Evolutionary conservation across 2,888 invertebrate species (phyloP).

Genomic region (Rotaria macrura): DNA sequence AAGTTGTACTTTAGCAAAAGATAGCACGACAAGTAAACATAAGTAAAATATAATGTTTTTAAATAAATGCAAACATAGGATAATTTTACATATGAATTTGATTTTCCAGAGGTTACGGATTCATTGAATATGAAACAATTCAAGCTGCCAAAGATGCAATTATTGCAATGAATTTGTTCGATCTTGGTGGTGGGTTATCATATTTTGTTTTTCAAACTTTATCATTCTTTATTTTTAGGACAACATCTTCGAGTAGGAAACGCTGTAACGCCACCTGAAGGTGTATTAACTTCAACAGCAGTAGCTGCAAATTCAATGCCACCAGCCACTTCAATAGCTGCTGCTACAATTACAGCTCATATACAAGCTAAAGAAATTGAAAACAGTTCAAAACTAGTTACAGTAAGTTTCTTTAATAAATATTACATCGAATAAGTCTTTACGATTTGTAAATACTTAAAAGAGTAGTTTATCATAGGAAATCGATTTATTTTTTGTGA

Average conservation of each 20-base stretch:
- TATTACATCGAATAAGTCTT: not conserved
- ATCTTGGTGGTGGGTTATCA: slow-evolving; percentile 69
- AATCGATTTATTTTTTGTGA: too few species aligned
- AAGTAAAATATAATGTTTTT: slow-evolving; percentile 41
- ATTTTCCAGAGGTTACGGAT: slow-evolving; percentile 77
- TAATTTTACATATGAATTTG: too few species aligned
- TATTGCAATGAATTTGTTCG: slow-evolving; percentile 96
- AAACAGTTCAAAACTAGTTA: not conserved
- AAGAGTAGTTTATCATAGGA: too few species aligned
- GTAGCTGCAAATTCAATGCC: slow-evolving; percentile 70
- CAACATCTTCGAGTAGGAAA: slow-evolving; percentile 77
- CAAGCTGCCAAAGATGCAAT: slow-evolving; percentile 90
- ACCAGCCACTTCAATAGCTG: slow-evolving; percentile 75
- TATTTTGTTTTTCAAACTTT: not conserved
- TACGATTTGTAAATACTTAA: not conserved
- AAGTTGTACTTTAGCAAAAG: slow-evolving; percentile 62
- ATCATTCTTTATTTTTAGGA: slow-evolving; percentile 53
- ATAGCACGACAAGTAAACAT: slow-evolving; percentile 64
- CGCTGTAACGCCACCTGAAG: slow-evolving; percentile 93
- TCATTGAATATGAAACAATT: slow-evolving; percentile 87
- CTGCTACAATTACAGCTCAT: slow-evolving; percentile 80
- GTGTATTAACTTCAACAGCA: slow-evolving; percentile 40
- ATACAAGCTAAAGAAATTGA: slow-evolving; percentile 60
- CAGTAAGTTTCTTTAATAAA: not conserved
- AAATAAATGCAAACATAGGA: too few species aligned